phyloP scores from a whole-genome alignment of 2,113 vertebrate species.

The Chaetops frenatus region DNA sequence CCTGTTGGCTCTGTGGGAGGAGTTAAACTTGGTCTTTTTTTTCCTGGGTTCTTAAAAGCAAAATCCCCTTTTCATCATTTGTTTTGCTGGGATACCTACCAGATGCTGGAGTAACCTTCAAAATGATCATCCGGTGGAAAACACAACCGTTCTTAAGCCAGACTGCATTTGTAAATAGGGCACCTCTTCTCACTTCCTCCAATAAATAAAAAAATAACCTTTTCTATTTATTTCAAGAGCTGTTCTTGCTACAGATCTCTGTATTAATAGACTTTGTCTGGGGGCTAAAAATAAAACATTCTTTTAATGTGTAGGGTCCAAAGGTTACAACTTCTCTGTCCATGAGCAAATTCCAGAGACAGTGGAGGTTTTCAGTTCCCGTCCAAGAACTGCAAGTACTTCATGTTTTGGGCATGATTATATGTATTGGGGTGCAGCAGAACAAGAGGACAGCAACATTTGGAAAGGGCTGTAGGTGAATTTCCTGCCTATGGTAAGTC shows the following conservation, averaged over 20 bases:
- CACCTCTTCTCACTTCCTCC: neutral
- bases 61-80: neutral
- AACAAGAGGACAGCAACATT: neutral
- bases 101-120: neutral
- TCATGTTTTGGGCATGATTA: neutral
- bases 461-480: neutral
- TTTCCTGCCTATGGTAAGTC: neutral
- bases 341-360: neutral
- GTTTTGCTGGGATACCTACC: neutral
- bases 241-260: constrained; percentile 5
- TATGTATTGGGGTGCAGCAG: neutral
- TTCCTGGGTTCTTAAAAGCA: neutral
- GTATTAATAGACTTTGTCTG: neutral
- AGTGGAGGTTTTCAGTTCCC: neutral
- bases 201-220: constrained; percentile 21
- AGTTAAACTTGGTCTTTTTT: neutral
- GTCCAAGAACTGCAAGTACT: neutral
- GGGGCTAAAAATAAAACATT: neutral
- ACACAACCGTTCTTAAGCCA: neutral
- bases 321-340: neutral
- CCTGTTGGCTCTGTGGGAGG: neutral
- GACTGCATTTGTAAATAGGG: neutral
- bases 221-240: constrained; percentile 32
- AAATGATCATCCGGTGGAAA: neutral
- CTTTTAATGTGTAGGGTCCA: neutral